phyloP scores from a whole-genome alignment of 2,888 invertebrate genomes.

The Eustalomyia histrio region DNA sequence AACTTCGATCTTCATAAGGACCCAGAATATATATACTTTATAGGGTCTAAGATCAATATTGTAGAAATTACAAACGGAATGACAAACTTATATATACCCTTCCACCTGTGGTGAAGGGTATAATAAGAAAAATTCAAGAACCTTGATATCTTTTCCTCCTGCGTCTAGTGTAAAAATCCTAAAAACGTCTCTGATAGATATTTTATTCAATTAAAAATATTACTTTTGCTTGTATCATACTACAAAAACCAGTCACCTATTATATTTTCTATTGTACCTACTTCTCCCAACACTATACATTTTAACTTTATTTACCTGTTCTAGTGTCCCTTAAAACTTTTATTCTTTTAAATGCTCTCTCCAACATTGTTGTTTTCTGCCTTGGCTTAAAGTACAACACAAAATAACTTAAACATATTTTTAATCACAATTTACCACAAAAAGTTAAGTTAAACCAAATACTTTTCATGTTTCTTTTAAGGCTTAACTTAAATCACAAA shows the following conservation, averaged over 20 bases:
- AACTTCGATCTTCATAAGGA: no score
- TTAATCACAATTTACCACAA: slow-evolving; percentile 29
- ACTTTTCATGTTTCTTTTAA: neutral
- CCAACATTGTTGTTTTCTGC: neutral
- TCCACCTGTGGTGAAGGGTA: no score
- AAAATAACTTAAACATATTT: slow-evolving; percentile 19
- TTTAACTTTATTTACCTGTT: neutral
- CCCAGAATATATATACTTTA: no score
- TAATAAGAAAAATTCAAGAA: no score
- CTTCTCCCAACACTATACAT: neutral
- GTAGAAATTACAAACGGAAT: no score
- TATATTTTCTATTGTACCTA: neutral
- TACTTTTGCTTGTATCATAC: neutral
- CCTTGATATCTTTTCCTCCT: no score
- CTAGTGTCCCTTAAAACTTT: neutral
- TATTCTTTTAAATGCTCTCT: neutral
- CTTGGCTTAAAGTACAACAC: neutral
- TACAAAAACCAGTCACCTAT: no score
- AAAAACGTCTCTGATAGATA: no score
- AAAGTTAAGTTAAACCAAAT: neutral
- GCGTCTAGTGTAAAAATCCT: no score
- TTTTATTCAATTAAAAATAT: neutral
- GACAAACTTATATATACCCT: no score
- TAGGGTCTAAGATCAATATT: no score
- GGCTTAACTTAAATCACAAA: neutral